These are phyloP conservation scores for Diceros bicornis DNA, from an alignment of 2,797 vertebrate genomes.

Conservation along the genomic window DNA sequence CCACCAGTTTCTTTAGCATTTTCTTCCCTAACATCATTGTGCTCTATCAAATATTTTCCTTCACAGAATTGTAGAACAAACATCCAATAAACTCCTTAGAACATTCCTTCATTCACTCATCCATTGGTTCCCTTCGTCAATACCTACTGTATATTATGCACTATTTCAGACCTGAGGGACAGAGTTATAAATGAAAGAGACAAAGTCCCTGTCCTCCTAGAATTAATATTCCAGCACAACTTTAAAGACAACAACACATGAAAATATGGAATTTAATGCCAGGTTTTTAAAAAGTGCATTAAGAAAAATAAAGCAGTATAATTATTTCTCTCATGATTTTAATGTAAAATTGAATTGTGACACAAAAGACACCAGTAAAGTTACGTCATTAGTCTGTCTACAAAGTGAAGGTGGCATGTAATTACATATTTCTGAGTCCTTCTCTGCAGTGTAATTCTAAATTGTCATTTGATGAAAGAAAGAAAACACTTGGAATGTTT, in stretches of 20 bases:
- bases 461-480: conserved; percentile 25
- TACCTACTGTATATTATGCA: background rate
- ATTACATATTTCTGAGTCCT: background rate
- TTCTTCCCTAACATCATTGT: background rate
- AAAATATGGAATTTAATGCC: background rate
- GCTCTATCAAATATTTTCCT: background rate
- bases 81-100: background rate
- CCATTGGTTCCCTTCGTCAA: background rate
- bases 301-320: background rate
- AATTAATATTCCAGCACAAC: background rate
- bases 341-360: conserved; percentile 4
- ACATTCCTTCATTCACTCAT: background rate
- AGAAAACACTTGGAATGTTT: conserved; percentile 13
- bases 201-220: background rate
- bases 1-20: background rate
- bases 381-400: background rate
- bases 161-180: background rate
- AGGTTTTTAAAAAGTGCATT: background rate
- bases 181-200: background rate
- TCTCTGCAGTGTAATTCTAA: background rate
- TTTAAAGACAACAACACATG: background rate
- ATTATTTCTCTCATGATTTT: background rate
- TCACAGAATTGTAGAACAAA: background rate
- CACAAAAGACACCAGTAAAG: background rate
- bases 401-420: background rate